Percentiles rank a stretch among this genome's conserved stretches.
These are phyloP conservation scores for Varecia variegata DNA, from an alignment of 2,797 vertebrate species.

Conservation along the genomic window DNA sequence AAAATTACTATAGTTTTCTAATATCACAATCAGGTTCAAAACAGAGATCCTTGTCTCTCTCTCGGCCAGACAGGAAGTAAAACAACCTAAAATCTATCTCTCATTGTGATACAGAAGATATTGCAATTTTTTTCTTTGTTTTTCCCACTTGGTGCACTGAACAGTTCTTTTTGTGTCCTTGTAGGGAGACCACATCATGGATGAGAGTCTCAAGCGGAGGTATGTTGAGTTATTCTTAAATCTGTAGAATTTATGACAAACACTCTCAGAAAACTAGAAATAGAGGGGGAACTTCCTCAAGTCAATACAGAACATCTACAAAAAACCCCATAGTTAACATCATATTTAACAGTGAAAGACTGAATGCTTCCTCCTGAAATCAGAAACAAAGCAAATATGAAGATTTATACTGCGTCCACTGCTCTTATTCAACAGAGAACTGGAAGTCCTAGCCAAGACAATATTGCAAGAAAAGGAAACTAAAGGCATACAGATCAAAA, in stretches of 20 bases:
- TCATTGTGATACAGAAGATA: background rate
- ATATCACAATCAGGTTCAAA: background rate
- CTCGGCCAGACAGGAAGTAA: background rate
- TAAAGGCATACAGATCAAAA: background rate
- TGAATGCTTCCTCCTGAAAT: background rate
- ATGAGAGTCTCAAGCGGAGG: background rate
- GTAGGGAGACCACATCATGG: background rate
- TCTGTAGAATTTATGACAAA: background rate
- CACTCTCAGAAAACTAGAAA: background rate
- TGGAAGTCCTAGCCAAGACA: background rate
- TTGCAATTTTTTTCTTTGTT: background rate
- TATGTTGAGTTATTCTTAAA: background rate
- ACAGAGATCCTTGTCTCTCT: background rate
- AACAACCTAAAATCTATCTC: background rate
- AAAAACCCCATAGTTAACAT: background rate
- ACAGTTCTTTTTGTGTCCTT: background rate
- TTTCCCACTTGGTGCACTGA: background rate
- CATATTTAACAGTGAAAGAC: background rate
- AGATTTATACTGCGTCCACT: background rate
- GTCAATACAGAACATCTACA: background rate
- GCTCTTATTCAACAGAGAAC: background rate
- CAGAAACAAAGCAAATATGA: background rate
- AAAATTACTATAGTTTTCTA: background rate
- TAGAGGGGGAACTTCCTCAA: background rate
- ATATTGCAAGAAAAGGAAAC: background rate